Conservation (phyloP, 53 echinoderm and acorn worm genomes). For the Zoroaster sp. region DNA sequence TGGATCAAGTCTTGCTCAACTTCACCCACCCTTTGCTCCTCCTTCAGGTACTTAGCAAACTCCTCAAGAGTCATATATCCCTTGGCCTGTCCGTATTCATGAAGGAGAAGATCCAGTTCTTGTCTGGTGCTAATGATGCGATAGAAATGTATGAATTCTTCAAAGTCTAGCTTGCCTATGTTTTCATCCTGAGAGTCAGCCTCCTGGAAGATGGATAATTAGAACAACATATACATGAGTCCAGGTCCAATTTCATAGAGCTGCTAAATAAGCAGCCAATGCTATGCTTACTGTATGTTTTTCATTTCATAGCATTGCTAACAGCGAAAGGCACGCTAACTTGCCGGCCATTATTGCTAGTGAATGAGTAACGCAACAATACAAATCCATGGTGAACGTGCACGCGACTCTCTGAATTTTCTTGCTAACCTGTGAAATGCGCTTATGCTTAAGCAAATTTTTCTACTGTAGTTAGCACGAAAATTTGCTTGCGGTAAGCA, state of each 20-base stretch:
- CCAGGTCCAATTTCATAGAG: background rate
- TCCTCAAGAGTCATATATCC: slow-evolving; percentile 82
- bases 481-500: too few relatives aligned
- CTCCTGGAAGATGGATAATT: slow-evolving; percentile 53
- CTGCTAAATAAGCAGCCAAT: too few relatives aligned
- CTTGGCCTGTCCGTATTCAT: slow-evolving; percentile 84
- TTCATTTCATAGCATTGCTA: too few relatives aligned
- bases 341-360: too few relatives aligned
- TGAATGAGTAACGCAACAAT: too few relatives aligned
- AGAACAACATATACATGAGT: background rate
- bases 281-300: too few relatives aligned
- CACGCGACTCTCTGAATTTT: too few relatives aligned
- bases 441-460: too few relatives aligned
- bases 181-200: slow-evolving; percentile 89
- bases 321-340: too few relatives aligned
- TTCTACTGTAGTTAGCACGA: too few relatives aligned
- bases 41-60: slow-evolving; percentile 67
- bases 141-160: slow-evolving; percentile 98
- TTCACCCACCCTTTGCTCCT: slow-evolving; percentile 69
- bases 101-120: slow-evolving; percentile 79
- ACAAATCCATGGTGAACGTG: too few relatives aligned
- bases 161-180: slow-evolving; percentile 90
- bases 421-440: too few relatives aligned
- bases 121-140: slow-evolving; percentile 88
- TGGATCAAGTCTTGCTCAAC: slow-evolving; percentile 52